These are phyloP conservation scores for Piprites chloris DNA, from an alignment of 2,113 vertebrate species.

Conservation along the genomic window DNA sequence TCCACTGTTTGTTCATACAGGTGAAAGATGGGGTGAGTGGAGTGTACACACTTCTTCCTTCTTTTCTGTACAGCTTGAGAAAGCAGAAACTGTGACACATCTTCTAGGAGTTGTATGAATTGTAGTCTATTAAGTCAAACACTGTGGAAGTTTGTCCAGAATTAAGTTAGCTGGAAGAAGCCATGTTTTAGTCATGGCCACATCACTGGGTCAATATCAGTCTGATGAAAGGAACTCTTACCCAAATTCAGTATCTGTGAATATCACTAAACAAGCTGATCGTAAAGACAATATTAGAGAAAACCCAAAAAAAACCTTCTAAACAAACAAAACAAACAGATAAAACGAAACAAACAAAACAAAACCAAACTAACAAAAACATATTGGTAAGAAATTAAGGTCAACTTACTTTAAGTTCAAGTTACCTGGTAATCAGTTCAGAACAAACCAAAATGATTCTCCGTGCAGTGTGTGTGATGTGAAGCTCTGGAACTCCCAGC, in stretches of 20 bases:
- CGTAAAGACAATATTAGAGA: background rate
- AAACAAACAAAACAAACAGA: background rate
- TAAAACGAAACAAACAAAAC: background rate
- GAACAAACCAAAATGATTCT: background rate
- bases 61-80: background rate
- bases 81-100: background rate
- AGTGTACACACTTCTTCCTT: background rate
- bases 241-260: background rate
- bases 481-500: background rate
- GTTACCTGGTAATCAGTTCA: background rate
- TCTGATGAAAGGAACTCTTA: background rate
- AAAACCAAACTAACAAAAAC: background rate
- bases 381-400: background rate
- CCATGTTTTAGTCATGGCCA: background rate
- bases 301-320: background rate
- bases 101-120: background rate
- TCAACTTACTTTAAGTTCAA: background rate
- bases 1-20: background rate
- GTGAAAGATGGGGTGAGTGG: background rate
- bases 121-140: background rate
- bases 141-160: background rate
- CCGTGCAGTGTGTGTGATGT: background rate
- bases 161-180: background rate
- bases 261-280: background rate
- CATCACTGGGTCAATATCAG: background rate